Conservation (phyloP, 2,888 invertebrate genomes). For the Hylaea fasciaria region DNA sequence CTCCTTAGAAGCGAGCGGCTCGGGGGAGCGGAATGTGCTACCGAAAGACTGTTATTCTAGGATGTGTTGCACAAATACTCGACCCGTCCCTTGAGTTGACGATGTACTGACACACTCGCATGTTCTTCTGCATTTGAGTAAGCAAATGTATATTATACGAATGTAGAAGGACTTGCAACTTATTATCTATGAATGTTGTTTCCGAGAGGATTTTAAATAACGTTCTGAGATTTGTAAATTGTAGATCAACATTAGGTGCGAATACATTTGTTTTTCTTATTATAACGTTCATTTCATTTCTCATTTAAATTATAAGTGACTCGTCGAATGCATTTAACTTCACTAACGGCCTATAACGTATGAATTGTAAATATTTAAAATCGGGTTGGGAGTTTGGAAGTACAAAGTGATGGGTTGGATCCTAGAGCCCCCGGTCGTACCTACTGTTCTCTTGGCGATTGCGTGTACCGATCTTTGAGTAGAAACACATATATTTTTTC, state of each 20-base stretch:
- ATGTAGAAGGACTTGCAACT: not conserved
- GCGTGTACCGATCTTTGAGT: not conserved
- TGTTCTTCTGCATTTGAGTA: conserved; percentile 9
- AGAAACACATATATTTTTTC: no score
- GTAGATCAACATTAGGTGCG: conserved; percentile 45
- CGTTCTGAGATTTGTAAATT: conserved; percentile 34
- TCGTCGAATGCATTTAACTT: conserved; percentile 72
- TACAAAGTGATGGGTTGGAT: conserved; percentile 50
- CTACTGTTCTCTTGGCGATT: not conserved
- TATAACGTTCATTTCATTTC: conserved; percentile 37
- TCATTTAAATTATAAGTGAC: conserved; percentile 43
- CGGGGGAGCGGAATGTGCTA: conserved; percentile 48
- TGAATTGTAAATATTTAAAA: conserved; percentile 65
- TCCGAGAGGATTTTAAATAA: not conserved
- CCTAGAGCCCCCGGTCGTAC: conserved; percentile 5
- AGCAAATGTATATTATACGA: conserved; percentile 6
- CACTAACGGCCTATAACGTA: conserved; percentile 70
- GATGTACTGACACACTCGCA: conserved; percentile 28
- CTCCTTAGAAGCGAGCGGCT: conserved; percentile 28
- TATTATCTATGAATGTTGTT: conserved; percentile 12
- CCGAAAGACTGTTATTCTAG: conserved; percentile 66
- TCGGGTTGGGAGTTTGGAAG: conserved; percentile 53
- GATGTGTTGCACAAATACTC: conserved; percentile 51
- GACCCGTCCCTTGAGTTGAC: conserved; percentile 33
- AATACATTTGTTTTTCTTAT: conserved; percentile 43